Evolutionary conservation across 1,140 invertebrate genomes (phyloP).

Genomic region (Zophobas atratus): DNA sequence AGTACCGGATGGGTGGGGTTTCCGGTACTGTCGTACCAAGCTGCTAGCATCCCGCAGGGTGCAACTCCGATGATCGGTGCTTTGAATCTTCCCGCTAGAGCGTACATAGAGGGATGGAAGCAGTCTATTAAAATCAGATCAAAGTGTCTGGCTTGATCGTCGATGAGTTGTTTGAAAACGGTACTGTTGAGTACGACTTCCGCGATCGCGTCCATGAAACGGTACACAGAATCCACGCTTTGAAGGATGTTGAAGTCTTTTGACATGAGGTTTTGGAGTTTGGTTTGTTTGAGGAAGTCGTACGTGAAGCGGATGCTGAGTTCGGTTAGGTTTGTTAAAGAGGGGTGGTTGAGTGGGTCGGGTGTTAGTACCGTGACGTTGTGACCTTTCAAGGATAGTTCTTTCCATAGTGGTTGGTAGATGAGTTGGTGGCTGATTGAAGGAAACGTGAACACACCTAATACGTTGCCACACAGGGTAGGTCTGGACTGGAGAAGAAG

Average conservation of each 20-base stretch:
- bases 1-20: constrained; percentile 67
- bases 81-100: constrained; percentile 54
- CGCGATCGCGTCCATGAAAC: constrained; percentile 60
- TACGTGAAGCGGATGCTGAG: constrained; percentile 40
- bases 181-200: constrained; percentile 64
- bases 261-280: background rate
- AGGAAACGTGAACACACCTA: constrained; percentile 1
- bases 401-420: constrained; percentile 61
- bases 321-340: constrained; percentile 55
- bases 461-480: background rate
- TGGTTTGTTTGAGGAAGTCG: constrained; percentile 2
- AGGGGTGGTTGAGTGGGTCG: constrained; percentile 52
- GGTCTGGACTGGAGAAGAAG: too few species aligned
- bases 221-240: background rate
- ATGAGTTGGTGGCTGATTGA: constrained; percentile 55
- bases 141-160: too few species aligned
- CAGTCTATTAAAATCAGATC: background rate
- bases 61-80: constrained; percentile 59
- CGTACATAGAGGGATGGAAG: constrained; percentile 56
- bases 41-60: constrained; percentile 37
- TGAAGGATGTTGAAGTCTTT: background rate
- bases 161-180: too few species aligned
- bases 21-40: constrained; percentile 62
- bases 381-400: constrained; percentile 60
- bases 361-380: constrained; percentile 61